Base-by-base conservation (phyloP, 2,888 invertebrate genomes). In the Aspidiotus destructor region DNA sequence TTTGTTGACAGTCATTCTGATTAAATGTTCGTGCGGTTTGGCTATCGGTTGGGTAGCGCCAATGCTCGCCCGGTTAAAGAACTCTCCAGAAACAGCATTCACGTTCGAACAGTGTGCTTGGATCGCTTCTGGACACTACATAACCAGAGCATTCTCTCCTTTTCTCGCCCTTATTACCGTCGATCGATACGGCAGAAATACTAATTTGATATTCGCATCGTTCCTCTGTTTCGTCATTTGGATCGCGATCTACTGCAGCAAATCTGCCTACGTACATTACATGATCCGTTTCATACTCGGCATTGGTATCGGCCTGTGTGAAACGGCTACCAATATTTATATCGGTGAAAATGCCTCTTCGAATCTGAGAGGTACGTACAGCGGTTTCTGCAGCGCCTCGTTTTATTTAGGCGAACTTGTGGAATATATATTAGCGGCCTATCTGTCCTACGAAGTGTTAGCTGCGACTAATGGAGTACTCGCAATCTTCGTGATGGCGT, bases 41-140 rank as follows among this genome's bases (percentile, higher is more conserved):
- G 63, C 41, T 10, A 54, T 16, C n/a, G 63, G 63, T 41, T 63
- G 63, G 63, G 52, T 63, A 11, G 53, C 63, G 10, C 63, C 63
- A 11, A 63, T 54, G 5, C 13, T 63, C 16, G 15, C 8, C 15
- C 5, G 1, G 10, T 16, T 54, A 15, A 53, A 54, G 41, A 41
- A 53, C 2, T 11, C n/a, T 13, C 10, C 63, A 13, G 63, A 63
- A 48, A 3, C 41, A 9, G 9, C 40, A 11, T 11, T 63, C 28
- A 41, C 13, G 7, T 54, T 40, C n/a, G 55, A 63, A n/a, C 53
- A 63, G 54, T 44, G 52, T 41, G 53, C 63, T n/a, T 63, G 63
- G 63, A 63, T 63, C 7, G 63, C 53, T 8, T 63, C 63, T 9
- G 54, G 53, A n/a, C 54, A 53, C 8, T 41, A 63, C 41, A 54